phyloP scores from a whole-genome alignment of 2,888 invertebrate species.

The Hoplodrina blanda region DNA sequence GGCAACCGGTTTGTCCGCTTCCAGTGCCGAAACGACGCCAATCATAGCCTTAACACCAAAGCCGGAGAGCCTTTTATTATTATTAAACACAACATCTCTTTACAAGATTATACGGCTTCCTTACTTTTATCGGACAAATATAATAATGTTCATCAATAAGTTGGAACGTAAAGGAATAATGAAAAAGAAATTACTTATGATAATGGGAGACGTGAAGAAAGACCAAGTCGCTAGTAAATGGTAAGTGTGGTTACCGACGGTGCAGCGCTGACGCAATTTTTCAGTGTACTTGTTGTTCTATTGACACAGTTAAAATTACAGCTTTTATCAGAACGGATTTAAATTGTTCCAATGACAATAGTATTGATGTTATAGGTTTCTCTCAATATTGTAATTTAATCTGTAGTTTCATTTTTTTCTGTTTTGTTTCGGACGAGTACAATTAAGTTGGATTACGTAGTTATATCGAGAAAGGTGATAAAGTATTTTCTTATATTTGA shows the following conservation, averaged over 20 bases:
- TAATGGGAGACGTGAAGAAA: slow-evolving; percentile 22
- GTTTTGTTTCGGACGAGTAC: slow-evolving; percentile 10
- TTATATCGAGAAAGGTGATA: slow-evolving; percentile 10
- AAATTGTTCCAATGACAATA: slow-evolving; percentile 55
- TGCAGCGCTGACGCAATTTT: slow-evolving; percentile 45
- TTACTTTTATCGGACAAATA: slow-evolving; percentile 32
- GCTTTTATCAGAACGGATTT: slow-evolving; percentile 58
- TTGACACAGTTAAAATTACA: slow-evolving; percentile 55
- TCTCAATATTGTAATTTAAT: slow-evolving; percentile 46
- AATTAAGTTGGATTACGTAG: slow-evolving; percentile 33
- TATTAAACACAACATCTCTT: slow-evolving; percentile 47
- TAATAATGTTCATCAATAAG: slow-evolving; percentile 10
- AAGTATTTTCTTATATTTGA: slow-evolving; percentile 46
- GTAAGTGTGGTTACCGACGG: slow-evolving; percentile 41
- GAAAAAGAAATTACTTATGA: not conserved
- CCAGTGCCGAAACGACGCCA: slow-evolving; percentile 80
- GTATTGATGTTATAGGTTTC: slow-evolving; percentile 33
- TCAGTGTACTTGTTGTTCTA: slow-evolving; percentile 51
- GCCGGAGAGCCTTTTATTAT: slow-evolving; percentile 65
- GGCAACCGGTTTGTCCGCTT: slow-evolving; percentile 83
- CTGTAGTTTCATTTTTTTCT: slow-evolving; percentile 30
- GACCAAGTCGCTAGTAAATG: slow-evolving; percentile 22
- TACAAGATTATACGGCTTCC: slow-evolving; percentile 45
- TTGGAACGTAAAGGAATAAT: slow-evolving; percentile 3
- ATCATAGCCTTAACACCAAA: slow-evolving; percentile 78